Evolutionary conservation across 1,140 invertebrate species (phyloP).

Genomic region (Radopholus similis): DNA sequence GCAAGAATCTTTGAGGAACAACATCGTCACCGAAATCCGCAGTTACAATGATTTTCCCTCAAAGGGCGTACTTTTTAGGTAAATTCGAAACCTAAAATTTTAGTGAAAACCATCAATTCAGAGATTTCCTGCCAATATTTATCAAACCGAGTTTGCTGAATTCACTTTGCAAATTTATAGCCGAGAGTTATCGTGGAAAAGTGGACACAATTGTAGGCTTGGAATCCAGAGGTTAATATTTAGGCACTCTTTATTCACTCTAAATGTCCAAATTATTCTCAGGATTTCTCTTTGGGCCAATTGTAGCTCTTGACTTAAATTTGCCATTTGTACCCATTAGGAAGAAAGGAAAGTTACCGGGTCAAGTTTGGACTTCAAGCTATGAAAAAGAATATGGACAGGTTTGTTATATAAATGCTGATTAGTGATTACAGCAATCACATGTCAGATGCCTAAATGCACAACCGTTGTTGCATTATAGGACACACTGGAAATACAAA

Average conservation of each 20-base stretch:
- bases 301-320: slow-evolving; percentile 10
- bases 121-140: slow-evolving; percentile 23
- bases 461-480: neutral
- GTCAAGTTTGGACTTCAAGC: neutral
- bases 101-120: slow-evolving; percentile 1
- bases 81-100: neutral
- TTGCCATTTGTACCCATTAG: slow-evolving; percentile 26
- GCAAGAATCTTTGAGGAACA: neutral
- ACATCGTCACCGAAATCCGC: slow-evolving; percentile 2
- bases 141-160: slow-evolving; percentile 8
- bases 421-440: neutral
- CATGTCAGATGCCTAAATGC: neutral
- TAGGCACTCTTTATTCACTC: neutral
- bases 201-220: slow-evolving; percentile 20
- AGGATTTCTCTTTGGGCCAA: slow-evolving; percentile 31
- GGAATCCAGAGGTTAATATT: slow-evolving; percentile 20
- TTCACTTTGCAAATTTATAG: slow-evolving; percentile 14
- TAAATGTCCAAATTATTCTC: neutral
- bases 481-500: slow-evolving; percentile 13
- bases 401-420: neutral
- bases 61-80: slow-evolving; percentile 15
- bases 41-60: slow-evolving; percentile 3
- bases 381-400: slow-evolving; percentile 29
- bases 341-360: slow-evolving; percentile 24
- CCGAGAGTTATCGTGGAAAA: slow-evolving; percentile 8